Evolutionary conservation across 2,888 invertebrate genomes (phyloP).

Genomic region (Xestia rhomboidea): DNA sequence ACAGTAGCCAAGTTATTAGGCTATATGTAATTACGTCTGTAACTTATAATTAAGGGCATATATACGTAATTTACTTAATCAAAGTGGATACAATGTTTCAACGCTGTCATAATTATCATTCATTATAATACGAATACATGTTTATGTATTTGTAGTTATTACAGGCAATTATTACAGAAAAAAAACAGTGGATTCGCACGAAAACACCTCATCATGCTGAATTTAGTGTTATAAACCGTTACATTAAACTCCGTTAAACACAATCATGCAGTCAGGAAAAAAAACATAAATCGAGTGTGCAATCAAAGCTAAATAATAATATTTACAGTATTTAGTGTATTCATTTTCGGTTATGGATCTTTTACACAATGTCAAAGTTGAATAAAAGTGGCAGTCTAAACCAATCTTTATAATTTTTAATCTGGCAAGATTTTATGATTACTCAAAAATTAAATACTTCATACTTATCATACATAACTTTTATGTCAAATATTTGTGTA

Average conservation of each 20-base stretch:
- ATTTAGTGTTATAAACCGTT: not conserved
- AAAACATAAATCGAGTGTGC: not conserved
- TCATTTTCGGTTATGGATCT: not conserved
- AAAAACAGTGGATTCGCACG: conserved; percentile 20
- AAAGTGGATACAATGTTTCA: conserved; percentile 60
- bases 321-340: not conserved
- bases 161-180: conserved; percentile 22
- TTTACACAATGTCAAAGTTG: not conserved
- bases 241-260: not conserved
- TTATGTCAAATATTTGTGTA: not conserved
- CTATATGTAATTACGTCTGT: conserved; percentile 53
- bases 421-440: not conserved
- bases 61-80: conserved; percentile 55
- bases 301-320: not conserved
- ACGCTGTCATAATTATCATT: conserved; percentile 49
- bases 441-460: not conserved
- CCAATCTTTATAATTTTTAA: not conserved
- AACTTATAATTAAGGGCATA: conserved; percentile 52
- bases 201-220: conserved; percentile 1
- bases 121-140: conserved; percentile 24
- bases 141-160: conserved; percentile 40
- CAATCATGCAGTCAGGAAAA: not conserved
- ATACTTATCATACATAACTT: not conserved
- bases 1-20: conserved; percentile 54
- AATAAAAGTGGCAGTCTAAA: not conserved